Percentiles rank a stretch among this genome's conserved stretches.
Conservation (phyloP, 92 coral and sea anemone genomes). For the Palythoa grandiflora region DNA sequence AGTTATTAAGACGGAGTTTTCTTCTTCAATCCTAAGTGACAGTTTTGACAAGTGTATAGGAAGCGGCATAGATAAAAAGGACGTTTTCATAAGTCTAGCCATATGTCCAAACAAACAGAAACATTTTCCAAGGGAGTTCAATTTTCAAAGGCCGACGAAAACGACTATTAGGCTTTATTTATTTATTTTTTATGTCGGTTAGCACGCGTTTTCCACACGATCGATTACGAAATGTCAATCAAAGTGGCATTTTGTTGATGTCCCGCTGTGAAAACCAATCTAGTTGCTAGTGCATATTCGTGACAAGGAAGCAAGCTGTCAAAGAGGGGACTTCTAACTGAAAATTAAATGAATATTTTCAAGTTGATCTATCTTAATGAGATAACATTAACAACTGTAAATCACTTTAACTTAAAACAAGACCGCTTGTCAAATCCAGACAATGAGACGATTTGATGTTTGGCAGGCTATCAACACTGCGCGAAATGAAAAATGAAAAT, state of each 20-base stretch:
- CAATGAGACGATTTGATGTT: conserved; percentile 57
- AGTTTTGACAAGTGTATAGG: conserved; percentile 82
- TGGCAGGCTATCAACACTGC: conserved; percentile 75
- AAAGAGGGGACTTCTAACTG: conserved; percentile 80
- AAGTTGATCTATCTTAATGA: conserved; percentile 96
- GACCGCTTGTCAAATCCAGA: conserved; percentile 84
- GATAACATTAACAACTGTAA: conserved; percentile 97
- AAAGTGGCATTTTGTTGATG: conserved; percentile 76
- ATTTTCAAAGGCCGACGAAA: conserved; percentile 84
- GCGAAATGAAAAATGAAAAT: conserved; percentile 89
- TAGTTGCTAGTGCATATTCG: conserved; percentile 60
- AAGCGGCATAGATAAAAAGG: conserved; percentile 74
- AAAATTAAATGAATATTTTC: conserved; percentile 97
- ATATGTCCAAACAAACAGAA: conserved; percentile 79
- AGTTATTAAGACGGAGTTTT: conserved; percentile 76
- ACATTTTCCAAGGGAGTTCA: conserved; percentile 84
- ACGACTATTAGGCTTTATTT: conserved; percentile 86
- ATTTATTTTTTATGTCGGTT: conserved; percentile 81
- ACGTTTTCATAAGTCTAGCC: conserved; percentile 76
- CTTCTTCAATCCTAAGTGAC: conserved; percentile 69
- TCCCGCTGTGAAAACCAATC: conserved; percentile 98
- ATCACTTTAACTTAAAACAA: conserved; percentile 92
- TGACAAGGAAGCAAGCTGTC: conserved; percentile 95
- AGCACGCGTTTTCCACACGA: conserved; percentile 87
- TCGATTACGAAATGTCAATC: conserved; percentile 95